Evolutionary conservation across 2,797 vertebrate species (phyloP).

Genomic region (Novumbra hubbsi): DNA sequence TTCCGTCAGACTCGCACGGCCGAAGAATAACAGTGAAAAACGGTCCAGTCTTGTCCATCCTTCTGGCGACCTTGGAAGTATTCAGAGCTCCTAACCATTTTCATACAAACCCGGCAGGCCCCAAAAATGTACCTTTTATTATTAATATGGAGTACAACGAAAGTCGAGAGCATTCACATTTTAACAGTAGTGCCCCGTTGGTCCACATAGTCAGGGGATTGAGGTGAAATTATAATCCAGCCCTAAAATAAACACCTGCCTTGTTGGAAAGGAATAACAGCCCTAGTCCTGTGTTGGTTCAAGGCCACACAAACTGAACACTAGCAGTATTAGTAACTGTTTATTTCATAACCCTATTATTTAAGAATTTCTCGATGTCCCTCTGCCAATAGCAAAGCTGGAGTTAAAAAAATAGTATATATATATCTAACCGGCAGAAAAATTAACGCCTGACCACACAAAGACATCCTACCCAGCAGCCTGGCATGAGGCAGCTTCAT

Average conservation of each 20-base stretch:
- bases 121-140: constrained; percentile 71
- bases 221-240: constrained; percentile 48
- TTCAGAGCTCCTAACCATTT: constrained; percentile 56
- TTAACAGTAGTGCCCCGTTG: constrained; percentile 48
- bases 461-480: constrained; percentile 44
- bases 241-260: constrained; percentile 50
- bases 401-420: constrained; percentile 38
- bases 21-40: constrained; percentile 53
- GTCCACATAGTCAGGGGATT: constrained; percentile 22
- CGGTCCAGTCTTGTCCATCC: constrained; percentile 37
- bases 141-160: constrained; percentile 71
- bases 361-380: constrained; percentile 27
- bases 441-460: constrained; percentile 40
- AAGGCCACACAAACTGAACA: constrained; percentile 55
- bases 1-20: constrained; percentile 18
- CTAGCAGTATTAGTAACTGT: constrained; percentile 39
- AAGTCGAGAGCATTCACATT: constrained; percentile 53
- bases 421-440: constrained; percentile 31
- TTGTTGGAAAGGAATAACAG: constrained; percentile 41
- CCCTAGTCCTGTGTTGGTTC: constrained; percentile 39
- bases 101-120: constrained; percentile 59
- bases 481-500: neutral
- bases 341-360: constrained; percentile 63
- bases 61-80: constrained; percentile 70
- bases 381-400: constrained; percentile 53